Conservation (phyloP, 2,113 vertebrate genomes). For the Hydrolagus affinis region DNA sequence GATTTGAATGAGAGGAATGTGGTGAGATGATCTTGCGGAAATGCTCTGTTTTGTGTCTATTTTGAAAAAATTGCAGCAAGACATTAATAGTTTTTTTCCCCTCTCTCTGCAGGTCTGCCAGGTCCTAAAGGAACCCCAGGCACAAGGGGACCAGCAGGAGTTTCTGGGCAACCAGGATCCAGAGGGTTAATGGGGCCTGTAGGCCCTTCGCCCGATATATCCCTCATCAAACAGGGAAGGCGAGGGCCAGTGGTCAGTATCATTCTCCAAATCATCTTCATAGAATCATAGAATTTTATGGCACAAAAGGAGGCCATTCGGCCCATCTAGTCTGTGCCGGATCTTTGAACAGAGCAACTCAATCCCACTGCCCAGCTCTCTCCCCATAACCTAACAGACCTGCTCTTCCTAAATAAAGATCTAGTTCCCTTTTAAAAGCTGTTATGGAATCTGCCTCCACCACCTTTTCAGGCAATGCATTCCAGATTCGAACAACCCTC, state of each 20-base stretch:
- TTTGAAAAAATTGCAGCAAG: not conserved
- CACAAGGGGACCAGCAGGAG: slow-evolving; percentile 63
- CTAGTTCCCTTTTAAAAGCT: too few relatives aligned
- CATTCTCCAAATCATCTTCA: not conserved
- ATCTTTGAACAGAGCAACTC: too few relatives aligned
- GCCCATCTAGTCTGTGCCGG: too few relatives aligned
- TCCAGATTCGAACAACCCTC: too few relatives aligned
- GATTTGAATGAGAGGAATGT: not conserved
- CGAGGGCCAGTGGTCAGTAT: slow-evolving; percentile 86
- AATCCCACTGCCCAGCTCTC: too few relatives aligned
- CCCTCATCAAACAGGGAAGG: slow-evolving; percentile 83
- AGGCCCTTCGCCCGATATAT: slow-evolving; percentile 84
- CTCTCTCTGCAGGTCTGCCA: slow-evolving; percentile 60
- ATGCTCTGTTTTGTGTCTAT: not conserved
- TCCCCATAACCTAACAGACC: too few relatives aligned
- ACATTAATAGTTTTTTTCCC: not conserved
- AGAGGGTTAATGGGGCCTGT: slow-evolving; percentile 89
- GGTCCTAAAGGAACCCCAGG: slow-evolving; percentile 78
- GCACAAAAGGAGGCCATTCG: too few relatives aligned
- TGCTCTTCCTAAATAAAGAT: too few relatives aligned
- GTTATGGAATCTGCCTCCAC: too few relatives aligned
- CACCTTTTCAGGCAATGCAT: too few relatives aligned
- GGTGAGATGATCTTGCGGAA: not conserved
- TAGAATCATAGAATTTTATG: too few relatives aligned
- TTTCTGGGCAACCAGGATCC: slow-evolving; percentile 73